Evolutionary conservation across 2,888 invertebrate genomes (phyloP).

Genomic region (Minunthozetes semirufus): DNA sequence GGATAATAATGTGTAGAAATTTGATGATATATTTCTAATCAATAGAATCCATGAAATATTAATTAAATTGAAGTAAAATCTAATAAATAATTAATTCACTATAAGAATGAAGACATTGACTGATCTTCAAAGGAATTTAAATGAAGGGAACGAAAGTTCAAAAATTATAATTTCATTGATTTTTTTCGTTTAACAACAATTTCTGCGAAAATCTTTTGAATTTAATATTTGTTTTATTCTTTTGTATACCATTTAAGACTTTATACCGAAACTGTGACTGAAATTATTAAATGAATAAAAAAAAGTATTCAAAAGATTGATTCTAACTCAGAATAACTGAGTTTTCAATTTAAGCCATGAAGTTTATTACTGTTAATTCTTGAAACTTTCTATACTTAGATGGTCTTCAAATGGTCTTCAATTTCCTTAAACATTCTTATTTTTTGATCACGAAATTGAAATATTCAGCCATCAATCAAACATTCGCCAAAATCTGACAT

Average conservation of each 20-base stretch:
- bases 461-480: constrained; percentile 7
- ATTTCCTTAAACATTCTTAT: too few species aligned
- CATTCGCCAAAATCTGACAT: not conserved
- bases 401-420: not conserved
- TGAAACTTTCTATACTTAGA: not conserved
- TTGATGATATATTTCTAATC: not conserved
- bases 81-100: too few species aligned
- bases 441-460: not conserved
- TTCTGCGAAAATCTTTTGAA: too few species aligned
- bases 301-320: not conserved
- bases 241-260: not conserved
- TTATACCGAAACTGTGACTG: not conserved
- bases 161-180: too few species aligned
- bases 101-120: too few species aligned
- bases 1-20: not conserved
- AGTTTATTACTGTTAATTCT: not conserved
- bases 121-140: too few species aligned
- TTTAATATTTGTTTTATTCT: not conserved
- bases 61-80: too few species aligned
- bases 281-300: not conserved
- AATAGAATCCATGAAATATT: not conserved
- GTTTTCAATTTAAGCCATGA: not conserved
- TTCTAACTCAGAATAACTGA: not conserved
- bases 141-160: too few species aligned
- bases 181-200: too few species aligned